phyloP scores from a whole-genome alignment of 92 coral and sea anemone species.

The Epizoanthus stellaris region DNA sequence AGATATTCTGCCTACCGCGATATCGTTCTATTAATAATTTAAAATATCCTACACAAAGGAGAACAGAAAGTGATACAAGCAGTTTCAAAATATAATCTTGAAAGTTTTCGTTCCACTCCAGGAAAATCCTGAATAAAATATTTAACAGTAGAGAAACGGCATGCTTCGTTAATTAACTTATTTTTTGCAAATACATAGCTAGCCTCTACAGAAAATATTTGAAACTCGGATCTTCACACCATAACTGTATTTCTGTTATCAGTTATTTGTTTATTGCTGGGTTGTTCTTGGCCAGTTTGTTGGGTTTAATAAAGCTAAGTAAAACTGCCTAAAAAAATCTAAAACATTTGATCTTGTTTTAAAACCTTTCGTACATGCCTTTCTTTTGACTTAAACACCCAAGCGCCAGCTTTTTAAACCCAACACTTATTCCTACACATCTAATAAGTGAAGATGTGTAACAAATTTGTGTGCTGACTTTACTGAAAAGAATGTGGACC shows the following conservation, averaged over 20 bases:
- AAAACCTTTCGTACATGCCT: not conserved
- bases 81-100: not conserved
- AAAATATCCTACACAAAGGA: not conserved
- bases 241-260: too few relatives aligned
- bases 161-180: too few relatives aligned
- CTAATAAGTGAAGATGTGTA: too few relatives aligned
- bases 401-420: not conserved
- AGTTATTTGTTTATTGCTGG: too few relatives aligned
- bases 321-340: not conserved
- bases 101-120: not conserved
- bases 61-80: not conserved
- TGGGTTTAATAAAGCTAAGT: not conserved
- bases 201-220: not conserved
- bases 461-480: not conserved
- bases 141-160: too few relatives aligned
- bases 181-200: too few relatives aligned
- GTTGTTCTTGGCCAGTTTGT: not conserved
- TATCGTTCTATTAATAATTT: constrained; percentile 16
- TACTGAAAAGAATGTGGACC: constrained; percentile 8
- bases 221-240: not conserved
- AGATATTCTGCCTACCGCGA: not conserved
- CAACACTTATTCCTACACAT: not conserved
- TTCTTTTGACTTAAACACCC: not conserved
- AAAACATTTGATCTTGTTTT: not conserved
- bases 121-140: not conserved